Evolutionary conservation across 1,140 invertebrate species (phyloP), one percentile per base, ranked within the genome.

Genomic region (Catajapyx aquilonaris): DNA sequence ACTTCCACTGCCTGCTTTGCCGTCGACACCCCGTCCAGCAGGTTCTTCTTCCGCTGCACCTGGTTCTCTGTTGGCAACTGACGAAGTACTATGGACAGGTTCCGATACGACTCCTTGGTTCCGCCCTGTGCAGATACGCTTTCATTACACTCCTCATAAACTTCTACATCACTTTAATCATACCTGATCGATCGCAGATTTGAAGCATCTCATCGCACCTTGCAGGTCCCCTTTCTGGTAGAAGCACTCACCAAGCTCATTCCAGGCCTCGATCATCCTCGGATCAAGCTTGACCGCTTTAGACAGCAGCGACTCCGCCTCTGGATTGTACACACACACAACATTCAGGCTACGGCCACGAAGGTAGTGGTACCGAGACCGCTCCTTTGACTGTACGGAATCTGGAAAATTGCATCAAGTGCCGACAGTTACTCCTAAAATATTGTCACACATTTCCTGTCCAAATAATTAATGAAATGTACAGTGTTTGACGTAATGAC

Each of bases 281-380:
- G 81, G 81, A 52, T 86, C 75, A 13, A 88, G 57, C 59, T 88
- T 88, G 1, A 87, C 74, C 32, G 81, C 74, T 59, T 81, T 81
- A 20, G 76, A 77, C 16, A 88, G 56, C 20, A 68, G 60, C 46
- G 80, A 73, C 42, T 76, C 70, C 0, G 80, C 76, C 47, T 75
- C 64, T 20, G 66, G 55, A 46, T 69, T 67, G 56, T 73, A 79
- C 21, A 67, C 60, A 3, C 69, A 60, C n/a, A 64, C 55, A 1
- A 85, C 70, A 59, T 87, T 87, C 25, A 83, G 62, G 18, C 73
- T 67, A 51, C 69, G 71, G 2, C 83, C 85, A 48, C 72, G 71
- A 37, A 85, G 57, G 52, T 76, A 78, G 39, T 73, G 68, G 57
- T 73, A 81, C 38, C 69, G 64, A 1, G 77, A 75, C 49, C 65